phyloP scores from a whole-genome alignment of 2,888 invertebrate genomes.

The Embidobia sp. region DNA sequence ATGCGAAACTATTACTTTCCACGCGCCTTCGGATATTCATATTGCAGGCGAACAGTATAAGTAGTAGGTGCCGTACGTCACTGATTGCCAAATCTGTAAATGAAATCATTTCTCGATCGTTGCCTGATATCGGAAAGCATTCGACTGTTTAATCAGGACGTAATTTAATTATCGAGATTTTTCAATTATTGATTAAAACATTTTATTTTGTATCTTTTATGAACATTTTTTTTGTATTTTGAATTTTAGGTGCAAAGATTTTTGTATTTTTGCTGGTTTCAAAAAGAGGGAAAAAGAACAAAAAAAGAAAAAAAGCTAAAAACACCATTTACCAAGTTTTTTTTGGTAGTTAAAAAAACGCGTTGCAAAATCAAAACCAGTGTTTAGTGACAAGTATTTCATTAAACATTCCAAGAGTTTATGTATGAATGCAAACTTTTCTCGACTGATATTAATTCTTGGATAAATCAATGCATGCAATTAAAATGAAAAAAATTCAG shows the following conservation, averaged over 20 bases:
- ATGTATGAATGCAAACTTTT: constrained; percentile 21
- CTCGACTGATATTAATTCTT: constrained; percentile 30
- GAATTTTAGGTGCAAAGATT: too few species aligned
- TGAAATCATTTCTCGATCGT: constrained; percentile 47
- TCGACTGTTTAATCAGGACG: constrained; percentile 2
- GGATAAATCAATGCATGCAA: constrained; percentile 22
- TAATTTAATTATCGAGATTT: not conserved
- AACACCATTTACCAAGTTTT: too few species aligned
- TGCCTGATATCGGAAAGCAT: constrained; percentile 13
- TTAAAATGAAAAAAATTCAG: too few species aligned
- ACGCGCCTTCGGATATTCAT: constrained; percentile 67
- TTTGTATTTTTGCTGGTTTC: too few species aligned
- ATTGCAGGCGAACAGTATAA: constrained; percentile 42
- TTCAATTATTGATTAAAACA: constrained; percentile 2
- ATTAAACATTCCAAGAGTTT: constrained; percentile 35
- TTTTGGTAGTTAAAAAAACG: constrained; percentile 56
- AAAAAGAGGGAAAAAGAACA: too few species aligned
- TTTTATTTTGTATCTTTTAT: too few species aligned
- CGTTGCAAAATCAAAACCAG: constrained; percentile 43
- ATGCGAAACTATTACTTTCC: constrained; percentile 68
- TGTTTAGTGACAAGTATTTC: constrained; percentile 47
- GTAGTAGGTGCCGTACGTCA: constrained; percentile 17
- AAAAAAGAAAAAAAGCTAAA: too few species aligned
- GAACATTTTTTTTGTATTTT: too few species aligned
- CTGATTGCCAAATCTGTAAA: constrained; percentile 57